These are phyloP conservation scores for Acronicta aceris DNA, from an alignment of 2,888 invertebrate genomes.

Conservation along the genomic window DNA sequence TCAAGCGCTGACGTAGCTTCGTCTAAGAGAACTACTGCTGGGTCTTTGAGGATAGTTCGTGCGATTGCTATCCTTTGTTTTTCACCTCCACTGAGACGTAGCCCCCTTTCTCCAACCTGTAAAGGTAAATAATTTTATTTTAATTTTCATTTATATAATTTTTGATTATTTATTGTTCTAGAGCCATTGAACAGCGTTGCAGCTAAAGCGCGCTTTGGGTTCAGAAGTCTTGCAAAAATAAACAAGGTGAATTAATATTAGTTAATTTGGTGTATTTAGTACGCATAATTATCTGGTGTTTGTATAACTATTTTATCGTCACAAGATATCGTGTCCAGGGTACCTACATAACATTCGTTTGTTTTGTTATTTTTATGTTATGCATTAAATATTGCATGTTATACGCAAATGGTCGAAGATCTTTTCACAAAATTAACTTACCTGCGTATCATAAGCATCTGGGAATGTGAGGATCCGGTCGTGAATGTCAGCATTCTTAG, in stretches of 20 bases:
- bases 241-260: background rate
- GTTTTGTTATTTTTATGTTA: too few species aligned
- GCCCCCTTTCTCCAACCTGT: slow-evolving; percentile 97
- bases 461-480: slow-evolving; percentile 97
- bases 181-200: too few species aligned
- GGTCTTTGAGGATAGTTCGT: slow-evolving; percentile 97
- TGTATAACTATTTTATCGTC: too few species aligned
- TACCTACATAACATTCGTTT: too few species aligned
- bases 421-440: slow-evolving; percentile 58
- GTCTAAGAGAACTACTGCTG: slow-evolving; percentile 96
- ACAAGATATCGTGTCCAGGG: too few species aligned
- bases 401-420: too few species aligned
- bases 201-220: too few species aligned
- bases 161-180: background rate
- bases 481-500: slow-evolving; percentile 98
- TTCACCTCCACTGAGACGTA: slow-evolving; percentile 98
- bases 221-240: background rate
- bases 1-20: slow-evolving; percentile 99
- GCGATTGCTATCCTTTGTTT: slow-evolving; percentile 99
- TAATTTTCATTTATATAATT: background rate
- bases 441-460: slow-evolving; percentile 95
- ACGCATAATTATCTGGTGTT: too few species aligned
- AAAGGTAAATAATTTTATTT: background rate
- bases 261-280: too few species aligned
- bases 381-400: too few species aligned